Base-by-base conservation (phyloP, 1,140 invertebrate genomes). In the Thereuonema tuberculata region DNA sequence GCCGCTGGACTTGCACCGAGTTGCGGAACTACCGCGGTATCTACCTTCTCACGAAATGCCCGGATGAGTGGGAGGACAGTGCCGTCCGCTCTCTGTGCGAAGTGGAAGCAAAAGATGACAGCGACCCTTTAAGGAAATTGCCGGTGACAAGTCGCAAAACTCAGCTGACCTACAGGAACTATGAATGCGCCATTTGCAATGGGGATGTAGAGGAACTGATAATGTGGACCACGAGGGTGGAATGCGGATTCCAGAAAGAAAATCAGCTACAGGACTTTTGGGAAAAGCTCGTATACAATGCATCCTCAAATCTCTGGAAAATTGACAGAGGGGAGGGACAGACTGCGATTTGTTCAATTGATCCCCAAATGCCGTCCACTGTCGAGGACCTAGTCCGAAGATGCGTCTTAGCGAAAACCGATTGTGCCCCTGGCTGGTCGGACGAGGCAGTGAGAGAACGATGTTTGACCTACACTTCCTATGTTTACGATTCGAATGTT, bases 151-250 rank as follows among this genome's bases (percentile, higher is more conserved):
- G 71, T 52, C 63, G 67, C 25, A 49, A 54, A 14, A 67, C 75
- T 0, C 73, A 76, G 1, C 61, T 75, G 28, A 80, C 78, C 0
- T 82, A 79, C 66, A 72, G 72, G 53, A 82, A 81, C 64, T 67
- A 73, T 23, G 77, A 74, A 68, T 82, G 81, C 63, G 78, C 80
- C 0, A 57, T 75, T 2, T 82, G 81, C 63, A 76, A 81, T 67
- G 67, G 70, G 1, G 74, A 76, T 54, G 59, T 62, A 1, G 54
- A 28, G 1, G 48, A 59, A 17, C 48, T 70, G 1, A 66, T 67
- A 21, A 46, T 71, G 46, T 80, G 78, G 78, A 69, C 66, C n/a
- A 72, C 73, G 1, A 61, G 72, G 24, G 53, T 77, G 1, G 72
- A 75, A 62, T 78, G 75, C 70, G 5, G 65, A 67, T 1, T 47